Conservation (phyloP, 2,113 vertebrate genomes). For the Corythornis cristatus region DNA sequence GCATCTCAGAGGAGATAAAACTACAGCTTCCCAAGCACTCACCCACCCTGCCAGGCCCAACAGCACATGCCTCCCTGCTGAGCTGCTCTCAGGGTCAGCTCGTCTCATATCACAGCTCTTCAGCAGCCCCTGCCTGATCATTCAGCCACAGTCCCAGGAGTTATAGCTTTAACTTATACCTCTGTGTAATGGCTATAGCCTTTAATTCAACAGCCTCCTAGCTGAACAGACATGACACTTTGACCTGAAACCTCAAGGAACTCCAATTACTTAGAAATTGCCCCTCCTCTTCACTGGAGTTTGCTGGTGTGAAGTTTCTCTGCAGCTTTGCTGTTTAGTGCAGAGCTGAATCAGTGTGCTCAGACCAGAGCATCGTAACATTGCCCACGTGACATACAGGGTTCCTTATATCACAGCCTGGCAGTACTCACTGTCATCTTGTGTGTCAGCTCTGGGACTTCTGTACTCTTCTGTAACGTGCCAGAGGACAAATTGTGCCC, state of each 20-base stretch:
- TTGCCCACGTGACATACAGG: background rate
- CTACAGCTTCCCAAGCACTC: background rate
- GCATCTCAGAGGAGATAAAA: conserved; percentile 28
- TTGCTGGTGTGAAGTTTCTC: background rate
- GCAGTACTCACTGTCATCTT: background rate
- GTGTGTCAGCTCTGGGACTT: background rate
- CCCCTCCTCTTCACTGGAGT: accelerated
- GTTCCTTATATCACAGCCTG: background rate
- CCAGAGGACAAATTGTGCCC: background rate
- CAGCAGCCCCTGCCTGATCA: conserved; percentile 55
- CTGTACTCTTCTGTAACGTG: background rate
- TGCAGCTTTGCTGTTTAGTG: background rate
- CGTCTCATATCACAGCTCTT: background rate
- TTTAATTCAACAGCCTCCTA: background rate
- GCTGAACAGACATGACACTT: background rate
- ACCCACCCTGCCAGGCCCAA: conserved; percentile 5
- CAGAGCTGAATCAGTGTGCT: background rate
- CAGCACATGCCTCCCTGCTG: accelerated
- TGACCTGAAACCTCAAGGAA: background rate
- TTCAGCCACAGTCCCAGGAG: background rate
- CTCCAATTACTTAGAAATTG: background rate
- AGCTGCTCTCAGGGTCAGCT: conserved; percentile 4
- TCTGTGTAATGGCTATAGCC: background rate
- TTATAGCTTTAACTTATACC: background rate
- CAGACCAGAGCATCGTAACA: background rate